Evolutionary conservation across 2,888 invertebrate species (phyloP).

Genomic region (Drosophila cognata): DNA sequence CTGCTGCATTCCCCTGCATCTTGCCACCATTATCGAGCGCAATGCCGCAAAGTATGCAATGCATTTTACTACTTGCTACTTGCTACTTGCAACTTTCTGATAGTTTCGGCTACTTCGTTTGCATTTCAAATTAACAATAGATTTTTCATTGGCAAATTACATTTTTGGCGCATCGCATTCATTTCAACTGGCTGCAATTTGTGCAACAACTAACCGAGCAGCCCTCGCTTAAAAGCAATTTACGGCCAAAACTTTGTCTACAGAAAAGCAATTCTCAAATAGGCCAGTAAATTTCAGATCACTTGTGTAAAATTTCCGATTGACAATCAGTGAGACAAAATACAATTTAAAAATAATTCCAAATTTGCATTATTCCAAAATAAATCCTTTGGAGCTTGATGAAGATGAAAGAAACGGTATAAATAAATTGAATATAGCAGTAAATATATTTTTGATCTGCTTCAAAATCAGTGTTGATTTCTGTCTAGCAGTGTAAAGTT

Average conservation of each 20-base stretch:
- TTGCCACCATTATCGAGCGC: slow-evolving; percentile 62
- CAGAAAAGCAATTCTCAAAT: not conserved
- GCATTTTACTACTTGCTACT: slow-evolving; percentile 39
- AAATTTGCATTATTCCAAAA: not conserved
- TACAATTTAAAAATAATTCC: not conserved
- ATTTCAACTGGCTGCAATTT: slow-evolving; percentile 28
- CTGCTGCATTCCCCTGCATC: not conserved
- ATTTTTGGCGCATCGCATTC: slow-evolving; percentile 67
- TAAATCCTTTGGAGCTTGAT: not conserved
- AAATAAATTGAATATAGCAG: not conserved
- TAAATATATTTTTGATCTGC: not conserved
- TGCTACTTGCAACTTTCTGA: slow-evolving; percentile 48
- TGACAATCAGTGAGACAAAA: not conserved
- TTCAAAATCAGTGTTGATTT: not conserved
- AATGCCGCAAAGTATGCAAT: slow-evolving; percentile 69
- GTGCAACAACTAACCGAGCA: slow-evolving; percentile 11
- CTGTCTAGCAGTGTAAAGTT: not conserved
- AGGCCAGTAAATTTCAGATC: not conserved
- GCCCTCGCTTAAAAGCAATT: not conserved
- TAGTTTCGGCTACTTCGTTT: slow-evolving; percentile 40
- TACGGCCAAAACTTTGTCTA: not conserved
- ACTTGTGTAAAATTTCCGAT: not conserved
- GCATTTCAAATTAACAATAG: slow-evolving; percentile 63
- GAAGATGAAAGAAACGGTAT: rapidly evolving
- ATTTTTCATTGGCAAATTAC: slow-evolving; percentile 79